A percentile compares a stretch with the other conserved stretches of the same genome.
phyloP scores from a whole-genome alignment of 2,113 vertebrate genomes.

The Halichoeres trimaculatus region DNA sequence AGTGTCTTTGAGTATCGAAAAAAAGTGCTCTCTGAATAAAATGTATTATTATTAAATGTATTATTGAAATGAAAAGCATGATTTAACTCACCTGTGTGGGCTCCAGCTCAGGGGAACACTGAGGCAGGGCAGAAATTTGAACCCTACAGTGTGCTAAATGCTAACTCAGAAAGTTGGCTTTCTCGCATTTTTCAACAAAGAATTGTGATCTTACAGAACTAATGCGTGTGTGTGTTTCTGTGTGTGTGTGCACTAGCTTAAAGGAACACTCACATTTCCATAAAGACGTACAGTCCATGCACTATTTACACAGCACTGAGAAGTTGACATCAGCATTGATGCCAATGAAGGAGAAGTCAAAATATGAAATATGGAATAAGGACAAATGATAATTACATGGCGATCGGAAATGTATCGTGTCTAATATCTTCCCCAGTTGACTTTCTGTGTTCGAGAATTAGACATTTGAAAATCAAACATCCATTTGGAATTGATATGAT shows the following conservation, averaged over 20 bases:
- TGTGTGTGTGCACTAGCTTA: too few relatives aligned
- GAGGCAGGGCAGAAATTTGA: too few relatives aligned
- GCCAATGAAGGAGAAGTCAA: conserved; percentile 24
- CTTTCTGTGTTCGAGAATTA: conserved; percentile 48
- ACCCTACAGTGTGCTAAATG: too few relatives aligned
- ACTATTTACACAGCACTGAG: not conserved
- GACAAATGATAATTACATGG: conserved; percentile 33
- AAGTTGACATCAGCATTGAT: conserved; percentile 12
- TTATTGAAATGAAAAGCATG: too few relatives aligned
- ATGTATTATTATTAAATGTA: too few relatives aligned
- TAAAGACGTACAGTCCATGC: not conserved
- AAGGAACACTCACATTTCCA: not conserved
- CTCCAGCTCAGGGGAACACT: too few relatives aligned
- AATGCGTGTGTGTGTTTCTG: not conserved
- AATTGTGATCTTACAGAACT: too few relatives aligned
- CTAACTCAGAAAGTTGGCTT: too few relatives aligned
- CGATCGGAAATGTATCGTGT: not conserved
- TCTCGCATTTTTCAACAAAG: too few relatives aligned
- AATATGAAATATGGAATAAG: conserved; percentile 45
- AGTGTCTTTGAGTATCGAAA: too few relatives aligned
- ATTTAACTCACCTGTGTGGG: too few relatives aligned
- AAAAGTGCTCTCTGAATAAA: too few relatives aligned
- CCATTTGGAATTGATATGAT: conserved; percentile 41
- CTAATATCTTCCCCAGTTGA: conserved; percentile 21
- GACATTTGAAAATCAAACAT: conserved; percentile 57